phyloP scores from a whole-genome alignment of 2,797 vertebrate species.

The Heterohyrax brucei region DNA sequence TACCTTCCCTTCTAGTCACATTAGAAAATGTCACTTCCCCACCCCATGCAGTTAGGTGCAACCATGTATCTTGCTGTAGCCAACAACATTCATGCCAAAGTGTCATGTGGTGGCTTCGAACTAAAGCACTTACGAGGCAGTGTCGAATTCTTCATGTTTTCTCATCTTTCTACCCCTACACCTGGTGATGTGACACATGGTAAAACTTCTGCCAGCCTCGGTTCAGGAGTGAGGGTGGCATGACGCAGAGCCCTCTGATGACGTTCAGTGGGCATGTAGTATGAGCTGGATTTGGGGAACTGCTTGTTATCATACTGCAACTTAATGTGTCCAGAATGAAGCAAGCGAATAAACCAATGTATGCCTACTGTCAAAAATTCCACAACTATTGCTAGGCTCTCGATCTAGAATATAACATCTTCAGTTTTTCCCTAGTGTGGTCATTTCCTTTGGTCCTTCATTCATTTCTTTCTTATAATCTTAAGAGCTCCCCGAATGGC shows the following conservation, averaged over 20 bases:
- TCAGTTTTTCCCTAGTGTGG: not conserved
- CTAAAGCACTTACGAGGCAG: not conserved
- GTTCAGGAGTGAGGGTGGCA: not conserved
- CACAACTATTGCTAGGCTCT: not conserved
- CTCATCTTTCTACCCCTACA: not conserved
- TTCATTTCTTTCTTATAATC: not conserved
- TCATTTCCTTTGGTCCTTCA: not conserved
- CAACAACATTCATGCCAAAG: not conserved
- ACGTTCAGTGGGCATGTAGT: accelerated
- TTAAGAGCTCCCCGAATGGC: not conserved
- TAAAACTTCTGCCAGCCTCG: not conserved
- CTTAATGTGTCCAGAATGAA: not conserved
- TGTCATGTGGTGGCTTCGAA: not conserved
- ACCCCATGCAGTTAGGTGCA: not conserved
- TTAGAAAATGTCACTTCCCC: too few species aligned
- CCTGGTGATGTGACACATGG: not conserved
- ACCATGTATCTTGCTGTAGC: not conserved
- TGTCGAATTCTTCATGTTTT: not conserved
- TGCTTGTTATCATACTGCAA: not conserved
- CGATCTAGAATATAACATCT: not conserved
- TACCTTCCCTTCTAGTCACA: not conserved
- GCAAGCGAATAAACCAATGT: not conserved
- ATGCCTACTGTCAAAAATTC: not conserved
- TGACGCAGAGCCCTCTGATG: not conserved
- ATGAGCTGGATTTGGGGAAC: not conserved